These are phyloP conservation scores for Napeogenes inachia DNA, from an alignment of 2,888 invertebrate species.

Conservation along the genomic window DNA sequence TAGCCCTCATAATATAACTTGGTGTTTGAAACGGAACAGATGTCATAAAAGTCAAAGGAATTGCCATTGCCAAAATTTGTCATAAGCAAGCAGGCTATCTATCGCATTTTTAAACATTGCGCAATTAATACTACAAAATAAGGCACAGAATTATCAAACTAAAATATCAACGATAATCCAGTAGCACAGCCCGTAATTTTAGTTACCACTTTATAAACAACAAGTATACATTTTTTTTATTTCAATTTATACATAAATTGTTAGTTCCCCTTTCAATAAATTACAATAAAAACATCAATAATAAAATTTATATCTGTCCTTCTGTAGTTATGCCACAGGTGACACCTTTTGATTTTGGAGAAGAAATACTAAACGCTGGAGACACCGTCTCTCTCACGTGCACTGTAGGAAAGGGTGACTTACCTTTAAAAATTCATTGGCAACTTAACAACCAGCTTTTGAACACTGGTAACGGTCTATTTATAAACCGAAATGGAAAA, in stretches of 20 bases:
- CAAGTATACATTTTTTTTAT: not conserved
- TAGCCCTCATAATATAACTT: no score
- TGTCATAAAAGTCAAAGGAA: slow-evolving; percentile 73
- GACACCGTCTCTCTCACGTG: slow-evolving; percentile 84
- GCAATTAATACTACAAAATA: no score
- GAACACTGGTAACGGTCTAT: slow-evolving; percentile 75
- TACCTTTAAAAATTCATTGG: slow-evolving; percentile 84
- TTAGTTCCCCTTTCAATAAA: not conserved
- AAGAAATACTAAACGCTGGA: slow-evolving; percentile 83
- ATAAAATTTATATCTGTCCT: slow-evolving; percentile 14
- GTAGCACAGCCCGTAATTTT: no score
- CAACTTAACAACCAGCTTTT: slow-evolving; percentile 78
- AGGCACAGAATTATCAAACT: no score
- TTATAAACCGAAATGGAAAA: slow-evolving; percentile 79
- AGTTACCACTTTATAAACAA: slow-evolving; percentile 46
- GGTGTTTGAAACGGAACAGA: slow-evolving; percentile 76
- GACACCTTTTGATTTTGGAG: slow-evolving; percentile 86
- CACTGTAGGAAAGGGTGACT: slow-evolving; percentile 84
- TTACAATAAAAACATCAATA: not conserved
- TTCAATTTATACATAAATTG: not conserved
- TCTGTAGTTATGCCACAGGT: slow-evolving; percentile 86
- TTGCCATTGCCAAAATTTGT: slow-evolving; percentile 78
- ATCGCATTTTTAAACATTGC: slow-evolving; percentile 50
- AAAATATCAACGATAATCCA: no score
- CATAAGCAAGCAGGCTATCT: slow-evolving; percentile 82